A percentile compares a stretch with the other conserved stretches of the same genome.
Evolutionary conservation across 2,888 invertebrate genomes (phyloP).

Genomic region (Hirtodrosophila cameraria): DNA sequence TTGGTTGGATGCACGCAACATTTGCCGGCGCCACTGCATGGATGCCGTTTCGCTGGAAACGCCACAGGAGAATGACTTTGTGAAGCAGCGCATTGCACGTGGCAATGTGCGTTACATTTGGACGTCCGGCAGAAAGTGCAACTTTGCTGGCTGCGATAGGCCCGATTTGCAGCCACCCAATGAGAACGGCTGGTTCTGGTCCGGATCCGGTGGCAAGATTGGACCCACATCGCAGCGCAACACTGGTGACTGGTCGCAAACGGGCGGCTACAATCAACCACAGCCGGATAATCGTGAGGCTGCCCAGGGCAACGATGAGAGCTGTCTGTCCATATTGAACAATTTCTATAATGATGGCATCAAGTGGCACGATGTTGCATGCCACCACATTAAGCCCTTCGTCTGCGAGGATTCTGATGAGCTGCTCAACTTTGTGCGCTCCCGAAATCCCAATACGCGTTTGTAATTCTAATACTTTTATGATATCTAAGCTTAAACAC

Average conservation of each 20-base stretch:
- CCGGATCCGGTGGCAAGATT: conserved; percentile 95
- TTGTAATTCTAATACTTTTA: conserved; percentile 56
- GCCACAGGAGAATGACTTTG: conserved; percentile 94
- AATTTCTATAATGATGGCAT: conserved; percentile 95
- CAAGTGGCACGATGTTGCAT: conserved; percentile 95
- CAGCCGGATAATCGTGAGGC: conserved; percentile 96
- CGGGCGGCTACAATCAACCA: conserved; percentile 93
- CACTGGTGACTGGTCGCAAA: conserved; percentile 95
- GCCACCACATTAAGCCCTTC: conserved; percentile 93
- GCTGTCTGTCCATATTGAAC: conserved; percentile 94
- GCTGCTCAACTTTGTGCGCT: conserved; percentile 94
- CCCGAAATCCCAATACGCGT: conserved; percentile 93
- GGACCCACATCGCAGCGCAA: conserved; percentile 94
- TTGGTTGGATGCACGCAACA: conserved; percentile 95
- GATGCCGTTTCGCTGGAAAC: conserved; percentile 96
- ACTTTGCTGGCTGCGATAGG: conserved; percentile 95
- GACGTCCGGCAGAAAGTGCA: conserved; percentile 96
- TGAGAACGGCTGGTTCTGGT: conserved; percentile 97
- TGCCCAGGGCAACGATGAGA: conserved; percentile 96
- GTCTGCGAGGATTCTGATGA: conserved; percentile 96
- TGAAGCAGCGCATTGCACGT: conserved; percentile 93
- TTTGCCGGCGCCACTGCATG: conserved; percentile 96
- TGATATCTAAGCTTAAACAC: conserved; percentile 46
- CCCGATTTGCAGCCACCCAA: conserved; percentile 93
- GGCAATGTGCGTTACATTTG: conserved; percentile 93